Base-by-base conservation (phyloP, 2,797 vertebrate genomes). In the Borostomias antarcticus region DNA sequence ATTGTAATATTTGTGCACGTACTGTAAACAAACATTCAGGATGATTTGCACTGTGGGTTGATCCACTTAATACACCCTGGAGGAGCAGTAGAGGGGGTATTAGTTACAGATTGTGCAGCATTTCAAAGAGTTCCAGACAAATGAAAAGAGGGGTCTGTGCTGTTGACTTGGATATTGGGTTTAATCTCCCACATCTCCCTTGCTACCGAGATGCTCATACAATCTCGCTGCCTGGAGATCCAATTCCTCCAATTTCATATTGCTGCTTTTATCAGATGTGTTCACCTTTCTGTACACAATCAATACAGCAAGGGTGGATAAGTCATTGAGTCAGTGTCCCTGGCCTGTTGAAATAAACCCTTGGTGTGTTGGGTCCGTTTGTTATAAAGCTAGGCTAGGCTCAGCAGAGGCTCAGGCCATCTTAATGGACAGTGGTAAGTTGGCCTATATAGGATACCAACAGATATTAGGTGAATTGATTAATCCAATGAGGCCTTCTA, bases 91-190 rank as follows among this genome's bases (percentile, higher is more conserved):
- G n/a, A n/a, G 2, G 5, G 13, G n/a, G 10, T 40, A 40, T 2
- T 40, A 15, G 37, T 45, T 45, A 45, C 13, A 45, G 40, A 45
- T n/a, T 17, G 19, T 13, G 26, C 26, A 4, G 10, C 28, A 54
- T 64, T n/a, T 54, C 3, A 15, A 11, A n/a, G 32, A 29, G 1
- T 2, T 37, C 53, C 51, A 53, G 69, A 62, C 2, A 80, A 61
- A 84, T 86, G 80, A 80, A 75, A 81, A 62, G 74, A 82, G 76
- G 80, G 81, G 82, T 86, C 86, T 52, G 82, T 73, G n/a, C 76
- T 68, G 73, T 82, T 72, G 71, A 81, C 62, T 72, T 81, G 81
- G 62, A 66, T 83, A 88, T 89, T 88, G 85, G 0, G 70, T 89
- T 89, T 88, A 80, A 88, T 88, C 84, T 77, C 73, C 69, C 4